Evolutionary conservation across 2,113 vertebrate genomes (phyloP).

Genomic region (Oenanthe melanoleuca): DNA sequence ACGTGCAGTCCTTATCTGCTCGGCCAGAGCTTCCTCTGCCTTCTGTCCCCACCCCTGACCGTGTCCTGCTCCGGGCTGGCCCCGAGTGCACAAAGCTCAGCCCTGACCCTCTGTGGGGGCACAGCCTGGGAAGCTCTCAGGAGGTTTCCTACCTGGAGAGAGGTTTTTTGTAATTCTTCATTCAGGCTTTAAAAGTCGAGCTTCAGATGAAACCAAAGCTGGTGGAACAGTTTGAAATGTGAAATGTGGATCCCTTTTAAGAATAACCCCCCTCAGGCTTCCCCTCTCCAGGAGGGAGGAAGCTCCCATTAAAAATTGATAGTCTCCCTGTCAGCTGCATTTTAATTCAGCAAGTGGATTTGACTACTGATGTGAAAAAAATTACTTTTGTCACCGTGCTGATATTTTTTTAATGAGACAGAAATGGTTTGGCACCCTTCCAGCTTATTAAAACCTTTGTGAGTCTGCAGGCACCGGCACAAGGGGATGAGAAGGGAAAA

Average conservation of each 20-base stretch:
- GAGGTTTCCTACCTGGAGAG: not conserved
- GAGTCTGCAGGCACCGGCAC: not conserved
- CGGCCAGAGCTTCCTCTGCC: not conserved
- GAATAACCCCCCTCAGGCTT: not conserved
- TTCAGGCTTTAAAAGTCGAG: not conserved
- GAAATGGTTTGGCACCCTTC: not conserved
- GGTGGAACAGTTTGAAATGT: fast-evolving
- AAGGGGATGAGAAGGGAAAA: not conserved
- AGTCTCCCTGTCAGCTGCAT: not conserved
- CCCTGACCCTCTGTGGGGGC: not conserved
- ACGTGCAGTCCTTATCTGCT: not conserved
- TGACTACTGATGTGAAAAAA: not conserved
- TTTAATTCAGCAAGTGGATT: not conserved
- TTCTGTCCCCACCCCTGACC: not conserved
- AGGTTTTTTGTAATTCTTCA: not conserved
- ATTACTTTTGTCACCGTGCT: not conserved
- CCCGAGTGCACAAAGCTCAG: not conserved
- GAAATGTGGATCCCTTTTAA: not conserved
- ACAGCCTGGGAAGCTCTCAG: not conserved
- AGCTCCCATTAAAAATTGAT: not conserved
- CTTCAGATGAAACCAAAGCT: not conserved
- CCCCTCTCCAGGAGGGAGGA: not conserved
- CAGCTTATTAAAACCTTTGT: not conserved
- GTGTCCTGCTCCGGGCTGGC: fast-evolving
- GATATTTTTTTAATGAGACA: constrained; percentile 41